Evolutionary conservation across 2,888 invertebrate genomes (phyloP), one percentile per base, ranked within the genome.

Genomic region (Antheraea assamensis): DNA sequence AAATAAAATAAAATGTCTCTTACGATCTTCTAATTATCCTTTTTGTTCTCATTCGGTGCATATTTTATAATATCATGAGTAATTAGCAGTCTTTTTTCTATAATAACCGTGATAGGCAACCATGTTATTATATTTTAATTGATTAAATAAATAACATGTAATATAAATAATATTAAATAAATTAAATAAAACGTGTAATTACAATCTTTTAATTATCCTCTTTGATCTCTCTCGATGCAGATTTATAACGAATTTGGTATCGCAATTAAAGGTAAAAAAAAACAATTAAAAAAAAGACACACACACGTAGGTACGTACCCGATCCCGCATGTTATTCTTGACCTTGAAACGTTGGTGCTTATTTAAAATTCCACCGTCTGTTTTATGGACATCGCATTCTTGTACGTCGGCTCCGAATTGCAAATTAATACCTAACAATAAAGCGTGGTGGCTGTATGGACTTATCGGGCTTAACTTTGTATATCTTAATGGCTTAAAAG

Each of bases 331-430:
- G n/a, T 52, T 47, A 52, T 61, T 27, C 47, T 17, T 75, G 79
- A 76, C 85, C 85, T 85, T 84, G 83, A 75, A 77, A 76, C 75
- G 76, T 68, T 52, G 52, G 71, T 52, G 52, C 66, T 66, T 73
- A 74, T 75, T 76, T 75, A 74, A 77, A 76, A 81, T 79, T 73
- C 77, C 76, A 71, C 71, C 74, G 75, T 76, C 75, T 78, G 71
- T 71, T 74, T 74, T 74, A 80, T 81, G 76, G 73, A 75, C 75
- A 73, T 74, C 75, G 75, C 74, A 77, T 77, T 74, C 75, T 75
- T 73, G 64, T 72, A 74, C 70, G 75, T 76, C 74, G 75, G 74
- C 76, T 78, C 76, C 78, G 85, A 83, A 84, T 85, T 81, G 75
- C 76, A 81, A 85, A 84, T 83, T 42, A 74, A 76, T 74, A 71